Evolutionary conservation across 2,113 vertebrate species (phyloP).

Genomic region (Callochromis pleurospilus): DNA sequence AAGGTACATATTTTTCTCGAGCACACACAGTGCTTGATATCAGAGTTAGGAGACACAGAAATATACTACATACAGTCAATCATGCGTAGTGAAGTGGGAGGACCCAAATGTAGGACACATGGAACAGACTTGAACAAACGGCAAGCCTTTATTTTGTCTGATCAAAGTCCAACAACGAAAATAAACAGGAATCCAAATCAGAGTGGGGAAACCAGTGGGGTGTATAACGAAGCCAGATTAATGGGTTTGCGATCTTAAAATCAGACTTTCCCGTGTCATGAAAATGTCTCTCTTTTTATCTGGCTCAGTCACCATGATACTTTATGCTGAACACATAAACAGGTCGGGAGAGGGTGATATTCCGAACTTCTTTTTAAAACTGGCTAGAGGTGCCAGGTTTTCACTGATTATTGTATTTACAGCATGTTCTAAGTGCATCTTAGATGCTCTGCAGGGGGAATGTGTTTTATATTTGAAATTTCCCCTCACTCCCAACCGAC

Average conservation of each 20-base stretch:
- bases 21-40: not conserved
- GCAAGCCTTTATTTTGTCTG: not conserved
- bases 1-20: not conserved
- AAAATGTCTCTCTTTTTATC: not conserved
- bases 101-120: not conserved
- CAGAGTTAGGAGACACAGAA: not conserved
- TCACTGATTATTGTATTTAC: not conserved
- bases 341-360: not conserved
- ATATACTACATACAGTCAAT: not conserved
- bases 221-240: not conserved
- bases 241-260: not conserved
- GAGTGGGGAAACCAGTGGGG: not conserved
- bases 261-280: not conserved
- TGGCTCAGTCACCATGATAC: not conserved
- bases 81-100: not conserved
- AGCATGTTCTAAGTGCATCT: not conserved
- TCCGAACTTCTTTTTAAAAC: not conserved
- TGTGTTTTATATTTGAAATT: not conserved
- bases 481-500: not conserved
- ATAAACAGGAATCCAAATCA: not conserved
- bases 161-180: not conserved
- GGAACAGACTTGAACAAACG: not conserved
- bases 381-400: not conserved
- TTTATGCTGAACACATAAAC: not conserved
- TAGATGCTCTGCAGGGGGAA: not conserved